Percentiles rank a stretch among this genome's conserved stretches.
Evolutionary conservation across 2,888 invertebrate genomes (phyloP).

Genomic region (Trichopoda pennipes): DNA sequence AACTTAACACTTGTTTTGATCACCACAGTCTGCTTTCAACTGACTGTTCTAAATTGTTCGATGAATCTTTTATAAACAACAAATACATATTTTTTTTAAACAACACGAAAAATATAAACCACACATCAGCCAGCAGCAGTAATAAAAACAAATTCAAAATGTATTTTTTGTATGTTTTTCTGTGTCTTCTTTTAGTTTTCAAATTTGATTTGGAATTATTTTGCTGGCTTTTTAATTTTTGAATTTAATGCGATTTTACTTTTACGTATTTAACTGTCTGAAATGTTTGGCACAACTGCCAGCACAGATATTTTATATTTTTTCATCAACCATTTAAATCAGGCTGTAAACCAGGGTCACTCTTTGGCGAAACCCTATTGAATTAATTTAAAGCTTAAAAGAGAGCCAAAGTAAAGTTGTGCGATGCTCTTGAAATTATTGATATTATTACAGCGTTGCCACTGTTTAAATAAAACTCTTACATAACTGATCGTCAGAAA

Average conservation of each 20-base stretch:
- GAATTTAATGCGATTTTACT: conserved; percentile 52
- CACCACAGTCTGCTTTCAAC: conserved; percentile 72
- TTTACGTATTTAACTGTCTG: conserved; percentile 57
- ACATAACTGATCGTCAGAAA: too few relatives aligned
- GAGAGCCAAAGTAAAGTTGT: not conserved
- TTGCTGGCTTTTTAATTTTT: conserved; percentile 9
- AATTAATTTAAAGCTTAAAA: conserved; percentile 17
- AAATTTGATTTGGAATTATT: conserved; percentile 23
- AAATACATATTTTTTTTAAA: conserved; percentile 49
- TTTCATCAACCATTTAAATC: conserved; percentile 42
- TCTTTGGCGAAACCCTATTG: conserved; percentile 8
- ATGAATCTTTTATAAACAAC: conserved; percentile 73
- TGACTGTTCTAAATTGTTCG: conserved; percentile 74
- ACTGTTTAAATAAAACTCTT: too few relatives aligned
- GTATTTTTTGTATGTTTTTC: conserved; percentile 28
- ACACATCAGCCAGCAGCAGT: conserved; percentile 30
- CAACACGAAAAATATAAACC: conserved; percentile 43
- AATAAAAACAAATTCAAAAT: conserved; percentile 39
- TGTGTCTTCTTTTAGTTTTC: conserved; percentile 1
- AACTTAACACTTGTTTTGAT: conserved; percentile 70
- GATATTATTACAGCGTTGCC: not conserved
- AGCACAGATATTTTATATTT: conserved; percentile 46
- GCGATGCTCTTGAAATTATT: not conserved
- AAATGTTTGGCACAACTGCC: conserved; percentile 66
- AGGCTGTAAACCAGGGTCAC: conserved; percentile 1